These are phyloP conservation scores for Brachionus koreanus DNA, from an alignment of 1,140 invertebrate genomes.

Conservation along the genomic window DNA sequence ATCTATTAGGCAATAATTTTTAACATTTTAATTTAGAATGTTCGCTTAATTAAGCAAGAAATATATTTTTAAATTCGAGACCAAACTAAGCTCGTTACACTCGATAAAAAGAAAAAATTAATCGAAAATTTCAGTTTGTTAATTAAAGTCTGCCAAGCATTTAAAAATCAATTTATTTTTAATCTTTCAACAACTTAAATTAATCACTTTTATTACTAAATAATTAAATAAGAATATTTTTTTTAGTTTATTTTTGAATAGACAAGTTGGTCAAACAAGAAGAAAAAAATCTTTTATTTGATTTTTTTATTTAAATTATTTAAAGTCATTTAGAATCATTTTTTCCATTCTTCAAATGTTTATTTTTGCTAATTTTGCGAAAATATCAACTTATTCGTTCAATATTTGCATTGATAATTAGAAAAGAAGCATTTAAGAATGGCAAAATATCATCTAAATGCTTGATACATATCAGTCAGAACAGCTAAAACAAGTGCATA, in stretches of 20 bases:
- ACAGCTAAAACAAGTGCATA: not conserved
- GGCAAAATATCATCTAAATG: conserved; percentile 2
- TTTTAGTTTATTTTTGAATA: too few relatives aligned
- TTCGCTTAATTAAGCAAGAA: not conserved
- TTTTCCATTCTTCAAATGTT: not conserved
- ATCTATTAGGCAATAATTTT: not conserved
- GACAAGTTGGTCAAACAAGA: too few relatives aligned
- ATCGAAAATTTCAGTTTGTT: not conserved
- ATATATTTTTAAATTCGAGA: not conserved
- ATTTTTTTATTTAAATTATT: not conserved
- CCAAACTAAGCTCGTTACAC: not conserved
- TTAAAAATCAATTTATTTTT: not conserved
- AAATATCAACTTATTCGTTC: not conserved
- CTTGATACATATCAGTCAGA: not conserved
- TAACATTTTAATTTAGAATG: not conserved
- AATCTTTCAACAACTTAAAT: not conserved
- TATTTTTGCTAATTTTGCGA: not conserved
- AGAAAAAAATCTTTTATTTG: too few relatives aligned
- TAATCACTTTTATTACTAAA: not conserved
- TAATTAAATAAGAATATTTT: too few relatives aligned
- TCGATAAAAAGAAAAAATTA: not conserved
- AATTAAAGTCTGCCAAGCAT: not conserved
- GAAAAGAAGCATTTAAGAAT: not conserved
- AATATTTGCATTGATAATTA: conserved; percentile 5
- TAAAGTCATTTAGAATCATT: not conserved